phyloP scores from a whole-genome alignment of 2,797 vertebrate species.

The Acridotheres tristis region DNA sequence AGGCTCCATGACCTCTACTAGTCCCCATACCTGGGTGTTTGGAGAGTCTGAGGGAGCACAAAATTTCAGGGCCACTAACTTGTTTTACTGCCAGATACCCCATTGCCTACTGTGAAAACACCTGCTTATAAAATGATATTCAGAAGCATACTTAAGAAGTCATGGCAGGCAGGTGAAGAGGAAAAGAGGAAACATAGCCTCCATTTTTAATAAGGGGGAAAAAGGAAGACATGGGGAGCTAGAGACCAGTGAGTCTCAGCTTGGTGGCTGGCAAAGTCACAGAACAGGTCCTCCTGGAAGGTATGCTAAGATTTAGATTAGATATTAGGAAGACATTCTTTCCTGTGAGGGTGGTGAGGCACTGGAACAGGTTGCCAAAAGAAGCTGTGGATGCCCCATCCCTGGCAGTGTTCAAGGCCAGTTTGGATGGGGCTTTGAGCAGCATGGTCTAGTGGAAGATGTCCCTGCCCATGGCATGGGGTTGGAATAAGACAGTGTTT shows the following conservation, averaged over 20 bases:
- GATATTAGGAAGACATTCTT: background rate
- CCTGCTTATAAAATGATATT: background rate
- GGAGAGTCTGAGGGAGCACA: fast-evolving
- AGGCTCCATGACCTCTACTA: background rate
- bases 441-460: background rate
- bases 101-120: background rate
- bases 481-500: background rate
- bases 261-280: background rate
- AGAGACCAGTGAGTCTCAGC: background rate
- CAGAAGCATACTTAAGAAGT: background rate
- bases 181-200: background rate
- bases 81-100: background rate
- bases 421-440: background rate
- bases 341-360: background rate
- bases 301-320: background rate
- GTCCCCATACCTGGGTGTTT: fast-evolving
- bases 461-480: background rate
- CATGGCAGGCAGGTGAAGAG: background rate
- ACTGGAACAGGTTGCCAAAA: background rate
- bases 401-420: background rate
- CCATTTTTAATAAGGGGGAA: fast-evolving
- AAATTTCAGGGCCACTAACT: too few relatives aligned
- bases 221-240: fast-evolving
- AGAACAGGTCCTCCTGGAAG: background rate
- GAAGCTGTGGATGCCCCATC: background rate